These are phyloP conservation scores for Semotilus atromaculatus DNA, from an alignment of 2,797 vertebrate species.

Conservation along the genomic window DNA sequence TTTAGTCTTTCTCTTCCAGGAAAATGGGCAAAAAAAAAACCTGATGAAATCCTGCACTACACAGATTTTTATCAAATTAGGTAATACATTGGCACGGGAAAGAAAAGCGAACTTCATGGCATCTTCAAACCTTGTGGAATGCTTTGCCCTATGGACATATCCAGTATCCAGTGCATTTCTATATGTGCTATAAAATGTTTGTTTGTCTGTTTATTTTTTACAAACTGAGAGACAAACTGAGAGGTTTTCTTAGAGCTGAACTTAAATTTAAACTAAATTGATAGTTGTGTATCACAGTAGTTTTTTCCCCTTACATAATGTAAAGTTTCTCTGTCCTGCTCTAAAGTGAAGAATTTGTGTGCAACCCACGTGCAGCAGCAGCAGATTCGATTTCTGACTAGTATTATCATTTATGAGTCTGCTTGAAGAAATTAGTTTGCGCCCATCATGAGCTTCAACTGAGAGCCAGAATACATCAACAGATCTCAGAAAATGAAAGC, in stretches of 20 bases:
- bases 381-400: slow-evolving; percentile 46
- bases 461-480: slow-evolving; percentile 12
- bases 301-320: background rate
- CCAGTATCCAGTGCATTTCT: background rate
- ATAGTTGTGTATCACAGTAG: background rate
- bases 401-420: slow-evolving; percentile 35
- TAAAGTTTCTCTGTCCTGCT: slow-evolving; percentile 6
- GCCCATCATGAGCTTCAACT: background rate
- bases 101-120: background rate
- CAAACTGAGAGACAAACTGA: background rate
- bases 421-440: slow-evolving; percentile 35
- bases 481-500: slow-evolving; percentile 23
- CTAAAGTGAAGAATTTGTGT: slow-evolving; percentile 33
- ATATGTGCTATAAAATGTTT: too few species aligned
- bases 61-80: background rate
- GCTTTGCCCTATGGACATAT: background rate
- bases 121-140: background rate
- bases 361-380: slow-evolving; percentile 28
- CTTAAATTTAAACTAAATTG: background rate
- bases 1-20: background rate
- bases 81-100: background rate
- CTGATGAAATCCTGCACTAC: background rate
- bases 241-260: background rate
- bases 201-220: background rate
- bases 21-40: background rate